Percentiles rank a stretch among this genome's conserved stretches.
Conservation (phyloP, 2,797 vertebrate genomes). For the Centropyge bicolor region DNA sequence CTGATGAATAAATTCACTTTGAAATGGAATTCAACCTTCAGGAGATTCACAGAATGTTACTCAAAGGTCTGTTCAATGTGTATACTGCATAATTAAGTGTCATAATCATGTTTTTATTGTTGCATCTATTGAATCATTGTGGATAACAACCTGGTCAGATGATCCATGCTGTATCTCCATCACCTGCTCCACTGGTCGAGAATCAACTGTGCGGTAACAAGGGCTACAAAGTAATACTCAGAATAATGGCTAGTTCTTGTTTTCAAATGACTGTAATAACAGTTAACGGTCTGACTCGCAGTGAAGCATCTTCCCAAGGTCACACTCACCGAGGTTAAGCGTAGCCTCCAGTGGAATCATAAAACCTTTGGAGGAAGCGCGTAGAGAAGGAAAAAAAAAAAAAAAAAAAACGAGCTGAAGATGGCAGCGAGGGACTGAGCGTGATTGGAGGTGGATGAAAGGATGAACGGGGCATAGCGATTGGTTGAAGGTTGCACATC, state of each 20-base stretch:
- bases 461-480: conserved; percentile 41
- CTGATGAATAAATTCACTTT: not conserved
- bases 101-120: not conserved
- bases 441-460: conserved; percentile 65
- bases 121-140: not conserved
- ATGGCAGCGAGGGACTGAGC: conserved; percentile 25
- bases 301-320: conserved; percentile 62
- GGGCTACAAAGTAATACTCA: conserved; percentile 8
- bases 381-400: conserved; percentile 4
- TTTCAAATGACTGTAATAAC: conserved; percentile 31
- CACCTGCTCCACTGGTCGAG: not conserved
- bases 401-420: conserved; percentile 29
- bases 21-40: not conserved
- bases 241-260: conserved; percentile 13
- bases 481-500: conserved; percentile 59
- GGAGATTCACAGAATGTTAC: not conserved
- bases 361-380: conserved; percentile 57
- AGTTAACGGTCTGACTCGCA: conserved; percentile 28
- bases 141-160: not conserved
- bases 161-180: not conserved
- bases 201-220: not conserved
- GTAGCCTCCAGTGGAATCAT: conserved; percentile 62
- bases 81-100: not conserved
- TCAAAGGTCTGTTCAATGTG: not conserved
- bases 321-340: conserved; percentile 50